These are phyloP conservation scores for Sparus aurata DNA, from an alignment of 2,797 vertebrate genomes.

Conservation along the genomic window DNA sequence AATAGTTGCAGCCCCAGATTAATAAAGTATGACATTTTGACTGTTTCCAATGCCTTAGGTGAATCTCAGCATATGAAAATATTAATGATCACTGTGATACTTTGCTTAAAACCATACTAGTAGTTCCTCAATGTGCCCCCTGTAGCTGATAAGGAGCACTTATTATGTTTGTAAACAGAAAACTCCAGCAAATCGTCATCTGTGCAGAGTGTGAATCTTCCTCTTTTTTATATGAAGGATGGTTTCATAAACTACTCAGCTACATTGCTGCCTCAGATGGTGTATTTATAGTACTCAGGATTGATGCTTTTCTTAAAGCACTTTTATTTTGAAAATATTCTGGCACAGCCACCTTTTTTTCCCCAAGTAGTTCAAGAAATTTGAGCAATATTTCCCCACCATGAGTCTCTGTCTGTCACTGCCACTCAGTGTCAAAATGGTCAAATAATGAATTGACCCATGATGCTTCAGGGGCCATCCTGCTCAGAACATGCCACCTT, in stretches of 20 bases:
- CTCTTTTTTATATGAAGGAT: neutral
- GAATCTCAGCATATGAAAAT: neutral
- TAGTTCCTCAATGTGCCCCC: neutral
- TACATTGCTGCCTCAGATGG: neutral
- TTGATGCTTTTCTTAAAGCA: neutral
- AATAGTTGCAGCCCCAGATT: too few relatives aligned
- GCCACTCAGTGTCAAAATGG: constrained; percentile 27
- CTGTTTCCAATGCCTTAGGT: too few relatives aligned
- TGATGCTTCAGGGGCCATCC: constrained; percentile 18
- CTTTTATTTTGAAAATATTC: neutral
- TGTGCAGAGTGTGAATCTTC: neutral
- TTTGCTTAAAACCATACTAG: neutral
- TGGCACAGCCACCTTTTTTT: neutral
- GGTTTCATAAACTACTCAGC: neutral
- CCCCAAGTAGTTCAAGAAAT: neutral
- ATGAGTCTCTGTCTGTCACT: constrained; percentile 21
- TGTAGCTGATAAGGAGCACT: neutral
- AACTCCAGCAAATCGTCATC: neutral
- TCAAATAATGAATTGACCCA: constrained; percentile 27
- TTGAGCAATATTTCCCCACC: neutral
- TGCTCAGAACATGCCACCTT: constrained; percentile 30
- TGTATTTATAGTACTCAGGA: neutral
- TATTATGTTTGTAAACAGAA: neutral
- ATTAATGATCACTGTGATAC: neutral
- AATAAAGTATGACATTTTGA: neutral